Base-by-base conservation (phyloP, 2,888 invertebrate genomes). In the Andrena flavipes region DNA sequence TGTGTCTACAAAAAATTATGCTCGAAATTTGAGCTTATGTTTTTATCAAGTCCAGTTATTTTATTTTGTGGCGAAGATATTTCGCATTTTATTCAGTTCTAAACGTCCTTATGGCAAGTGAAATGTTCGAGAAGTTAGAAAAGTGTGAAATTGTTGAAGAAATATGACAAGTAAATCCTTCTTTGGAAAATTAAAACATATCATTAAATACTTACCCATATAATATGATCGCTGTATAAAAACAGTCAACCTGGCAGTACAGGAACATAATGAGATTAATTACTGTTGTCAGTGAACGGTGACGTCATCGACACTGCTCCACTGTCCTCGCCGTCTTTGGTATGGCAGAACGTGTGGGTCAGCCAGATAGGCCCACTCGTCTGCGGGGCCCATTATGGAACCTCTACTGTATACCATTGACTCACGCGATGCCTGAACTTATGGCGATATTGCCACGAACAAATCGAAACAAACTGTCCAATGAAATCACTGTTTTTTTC, bases 241-340 rank as follows among this genome's bases (percentile, higher is more conserved):
- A 56, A 8, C 3, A 56, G 20, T 20, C 13, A 20, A 35, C 20
- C 20, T 26, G 49, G 20, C 48, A 6, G 0, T 5, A 29, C 1
- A 51, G 20, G 49, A 10, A 62, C 62, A 42, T 63, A 68, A 77
- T 30, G 30, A 73, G 33, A 65, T 78, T 78, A 70, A 83, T 84
- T 79, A 30, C 56, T 63, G 20, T 71, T 56, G 59, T 56, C 56
- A 20, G n/a, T 13, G 59, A 64, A 67, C 26, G 30, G 65, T 89
- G 89, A 89, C 88, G 84, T 88, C 84, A 89, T 80, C 64, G 29
- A 74, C 62, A 63, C 62, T 75, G 79, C 63, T 72, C 60, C 73
- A 75, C 68, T 87, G 84, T 86, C 86, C 88, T 89, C 85, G 86
- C 87, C 85, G 82, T 89, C 76, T 89, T 88, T 87, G 87, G 87